A percentile compares a stretch with the other conserved stretches of the same genome.
These are phyloP conservation scores for Torymus auratus DNA, from an alignment of 2,888 invertebrate genomes.

Conservation along the genomic window DNA sequence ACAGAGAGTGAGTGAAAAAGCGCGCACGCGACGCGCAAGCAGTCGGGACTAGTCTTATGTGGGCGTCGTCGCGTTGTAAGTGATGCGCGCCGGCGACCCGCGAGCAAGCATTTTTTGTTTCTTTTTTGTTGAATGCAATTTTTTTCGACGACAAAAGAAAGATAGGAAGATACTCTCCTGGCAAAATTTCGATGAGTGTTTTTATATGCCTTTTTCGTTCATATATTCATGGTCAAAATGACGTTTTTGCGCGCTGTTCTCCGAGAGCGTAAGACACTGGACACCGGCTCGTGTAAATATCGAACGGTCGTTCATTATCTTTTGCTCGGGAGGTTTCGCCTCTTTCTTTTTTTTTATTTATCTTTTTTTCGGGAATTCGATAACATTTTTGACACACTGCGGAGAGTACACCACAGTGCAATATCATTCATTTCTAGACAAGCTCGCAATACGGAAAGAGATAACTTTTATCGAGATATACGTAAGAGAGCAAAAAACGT, in stretches of 20 bases:
- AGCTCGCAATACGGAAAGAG: slow-evolving; percentile 55
- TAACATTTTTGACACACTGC: slow-evolving; percentile 52
- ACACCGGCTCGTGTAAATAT: not conserved
- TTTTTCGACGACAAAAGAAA: slow-evolving; percentile 27
- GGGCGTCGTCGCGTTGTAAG: slow-evolving; percentile 28
- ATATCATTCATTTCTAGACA: slow-evolving; percentile 64
- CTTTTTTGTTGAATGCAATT: slow-evolving; percentile 51
- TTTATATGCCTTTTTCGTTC: slow-evolving; percentile 8
- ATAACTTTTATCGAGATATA: slow-evolving; percentile 48
- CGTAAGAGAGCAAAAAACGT: slow-evolving; percentile 47
- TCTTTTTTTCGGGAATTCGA: slow-evolving; percentile 14
- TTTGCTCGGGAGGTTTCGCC: slow-evolving; percentile 41
- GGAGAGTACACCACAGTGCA: slow-evolving; percentile 72
- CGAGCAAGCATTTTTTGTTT: slow-evolving; percentile 46
- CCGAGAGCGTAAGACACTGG: slow-evolving; percentile 36
- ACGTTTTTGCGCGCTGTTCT: slow-evolving; percentile 13
- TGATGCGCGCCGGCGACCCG: slow-evolving; percentile 21
- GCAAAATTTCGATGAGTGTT: slow-evolving; percentile 38
- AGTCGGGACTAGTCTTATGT: slow-evolving; percentile 58
- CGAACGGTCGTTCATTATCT: slow-evolving; percentile 43
- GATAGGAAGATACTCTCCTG: slow-evolving; percentile 55
- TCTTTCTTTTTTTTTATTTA: slow-evolving; percentile 14
- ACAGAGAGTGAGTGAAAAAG: slow-evolving; percentile 14
- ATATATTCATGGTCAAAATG: not conserved
- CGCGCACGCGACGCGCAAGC: slow-evolving; percentile 42